A percentile compares a stretch with the other conserved stretches of the same genome.
Conservation (phyloP, 1,140 invertebrate species). For the Nomia melanderi region DNA sequence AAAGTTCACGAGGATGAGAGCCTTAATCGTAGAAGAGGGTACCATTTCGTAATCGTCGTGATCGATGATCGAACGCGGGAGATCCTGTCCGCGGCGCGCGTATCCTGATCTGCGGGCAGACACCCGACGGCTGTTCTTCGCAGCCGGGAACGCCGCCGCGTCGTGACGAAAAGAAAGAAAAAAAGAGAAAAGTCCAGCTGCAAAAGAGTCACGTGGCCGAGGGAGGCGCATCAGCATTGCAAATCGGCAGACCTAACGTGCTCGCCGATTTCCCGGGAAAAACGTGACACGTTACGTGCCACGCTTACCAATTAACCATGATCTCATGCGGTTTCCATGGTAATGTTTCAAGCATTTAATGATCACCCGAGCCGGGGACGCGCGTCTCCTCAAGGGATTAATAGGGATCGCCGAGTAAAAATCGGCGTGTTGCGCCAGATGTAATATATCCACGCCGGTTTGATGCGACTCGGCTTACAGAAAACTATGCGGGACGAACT, state of each 20-base stretch:
- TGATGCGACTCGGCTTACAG: too few relatives aligned
- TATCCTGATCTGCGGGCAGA: slow-evolving; percentile 22
- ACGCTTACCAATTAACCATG: slow-evolving; percentile 33
- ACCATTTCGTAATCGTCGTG: slow-evolving; percentile 29
- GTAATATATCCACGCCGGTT: background rate
- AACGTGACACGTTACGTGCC: slow-evolving; percentile 47
- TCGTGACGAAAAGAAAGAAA: too few relatives aligned
- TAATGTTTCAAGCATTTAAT: background rate
- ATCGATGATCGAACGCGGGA: slow-evolving; percentile 20
- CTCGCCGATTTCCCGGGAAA: slow-evolving; percentile 48
- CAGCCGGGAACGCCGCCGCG: background rate
- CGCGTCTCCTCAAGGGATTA: background rate
- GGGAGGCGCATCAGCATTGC: slow-evolving; percentile 42
- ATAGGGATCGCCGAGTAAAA: background rate
- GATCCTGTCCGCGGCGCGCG: background rate
- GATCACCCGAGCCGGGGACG: background rate
- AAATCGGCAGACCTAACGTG: slow-evolving; percentile 26
- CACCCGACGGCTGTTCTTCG: background rate
- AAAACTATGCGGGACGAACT: background rate
- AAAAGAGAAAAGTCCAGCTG: background rate
- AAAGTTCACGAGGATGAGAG: background rate
- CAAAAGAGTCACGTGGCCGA: slow-evolving; percentile 28
- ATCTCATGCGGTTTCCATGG: slow-evolving; percentile 41
- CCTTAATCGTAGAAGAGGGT: background rate
- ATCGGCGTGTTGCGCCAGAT: background rate